Percentiles rank a stretch among this genome's conserved stretches.
Conservation (phyloP, 1,140 invertebrate species). For the Pachypeltis micranthus region DNA sequence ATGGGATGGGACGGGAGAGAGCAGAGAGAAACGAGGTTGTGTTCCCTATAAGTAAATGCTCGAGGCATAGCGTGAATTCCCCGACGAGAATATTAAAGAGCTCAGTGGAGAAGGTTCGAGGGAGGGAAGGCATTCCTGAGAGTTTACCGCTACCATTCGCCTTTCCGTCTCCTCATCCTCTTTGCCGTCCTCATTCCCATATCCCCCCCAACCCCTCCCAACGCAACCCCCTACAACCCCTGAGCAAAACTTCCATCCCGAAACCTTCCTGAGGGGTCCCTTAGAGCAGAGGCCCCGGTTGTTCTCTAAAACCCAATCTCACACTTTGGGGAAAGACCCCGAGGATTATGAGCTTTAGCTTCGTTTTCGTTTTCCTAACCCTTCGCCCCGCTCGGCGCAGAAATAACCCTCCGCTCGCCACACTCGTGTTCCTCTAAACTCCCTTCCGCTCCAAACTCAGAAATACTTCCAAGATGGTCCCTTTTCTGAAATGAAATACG, state of each 20-base stretch:
- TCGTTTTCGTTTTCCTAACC: neutral
- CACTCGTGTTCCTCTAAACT: neutral
- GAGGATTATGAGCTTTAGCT: neutral
- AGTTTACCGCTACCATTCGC: neutral
- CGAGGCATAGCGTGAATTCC: constrained; percentile 4
- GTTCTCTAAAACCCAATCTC: neutral
- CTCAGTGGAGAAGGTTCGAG: too few relatives aligned
- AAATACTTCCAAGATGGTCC: neutral
- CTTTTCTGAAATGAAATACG: neutral
- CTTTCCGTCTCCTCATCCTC: neutral
- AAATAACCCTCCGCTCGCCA: neutral
- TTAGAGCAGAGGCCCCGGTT: neutral
- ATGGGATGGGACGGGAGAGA: too few relatives aligned
- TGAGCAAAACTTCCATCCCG: neutral
- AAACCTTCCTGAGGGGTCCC: neutral
- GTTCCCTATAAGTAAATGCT: constrained; percentile 7
- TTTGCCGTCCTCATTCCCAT: neutral
- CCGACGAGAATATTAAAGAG: constrained; percentile 16
- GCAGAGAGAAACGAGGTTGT: too few relatives aligned
- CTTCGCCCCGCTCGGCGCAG: neutral
- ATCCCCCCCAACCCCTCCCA: too few relatives aligned
- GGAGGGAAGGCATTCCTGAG: neutral
- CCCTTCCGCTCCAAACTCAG: neutral
- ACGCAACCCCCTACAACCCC: too few relatives aligned
- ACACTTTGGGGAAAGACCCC: neutral